Base-by-base conservation (phyloP, 1,140 invertebrate genomes). In the Panonychus citri region DNA sequence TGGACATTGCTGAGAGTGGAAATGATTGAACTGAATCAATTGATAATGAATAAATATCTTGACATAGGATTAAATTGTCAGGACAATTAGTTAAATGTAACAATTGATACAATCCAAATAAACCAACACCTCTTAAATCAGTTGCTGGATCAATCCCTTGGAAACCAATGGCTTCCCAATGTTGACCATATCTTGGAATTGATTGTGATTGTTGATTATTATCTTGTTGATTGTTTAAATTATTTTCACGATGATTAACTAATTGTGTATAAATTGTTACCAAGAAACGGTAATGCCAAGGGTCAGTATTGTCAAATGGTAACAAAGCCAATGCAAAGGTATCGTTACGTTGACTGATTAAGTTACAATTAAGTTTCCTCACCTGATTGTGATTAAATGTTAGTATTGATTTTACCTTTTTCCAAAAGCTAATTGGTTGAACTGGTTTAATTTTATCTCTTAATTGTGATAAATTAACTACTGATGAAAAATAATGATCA, bases 151-250 rank as follows among this genome's bases (percentile, higher is more conserved):
- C 75, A 49, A 62, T 69, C 67, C 70, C 76, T 71, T 77, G 76
- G 64, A 77, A 77, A 24, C 76, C 76, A 58, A 77, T 72, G 50
- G 70, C 65, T 61, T 77, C 75, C 75, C 75, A 77, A 61, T 77
- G 76, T 56, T 62, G 30, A 8, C 75, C 75, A 64, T 71, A 74
- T 60, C 73, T 70, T 55, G 69, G 67, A 12, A 57, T 40, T 39
- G 65, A n/a, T n/a, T n/a, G n/a, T n/a, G n/a, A n/a, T n/a, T n/a
- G n/a, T n/a, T n/a, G n/a, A n/a, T n/a, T n/a, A n/a, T n/a, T n/a
- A n/a, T n/a, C n/a, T n/a, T n/a, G n/a, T n/a, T n/a, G 64, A 12
- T 69, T 12, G 30, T 34, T 34, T 34, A 12, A 12, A 34, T 34
- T 34, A n/a, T n/a, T n/a, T n/a, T n/a, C n/a, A n/a, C n/a, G n/a